Base-by-base conservation (phyloP, 2,888 invertebrate genomes). In the Lottia scabra region DNA sequence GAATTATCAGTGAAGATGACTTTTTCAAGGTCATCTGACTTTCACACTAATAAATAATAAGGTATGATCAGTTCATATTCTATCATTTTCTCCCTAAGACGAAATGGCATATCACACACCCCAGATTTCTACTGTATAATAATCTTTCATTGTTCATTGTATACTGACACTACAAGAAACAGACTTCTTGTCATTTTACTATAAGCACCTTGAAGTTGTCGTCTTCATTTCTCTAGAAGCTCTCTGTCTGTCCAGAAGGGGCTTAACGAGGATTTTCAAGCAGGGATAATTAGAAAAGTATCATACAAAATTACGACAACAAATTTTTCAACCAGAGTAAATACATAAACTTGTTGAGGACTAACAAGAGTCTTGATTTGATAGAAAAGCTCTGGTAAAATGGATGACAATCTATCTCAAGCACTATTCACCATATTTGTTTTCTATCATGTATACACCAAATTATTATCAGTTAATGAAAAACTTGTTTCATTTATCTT, bases 171-270 rank as follows among this genome's bases (percentile, higher is more conserved):
- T 38, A 38, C 38, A 23, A 23, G 56, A 56, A 10, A 56, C 56
- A 56, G 56, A 56, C 19, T 56, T 19, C 56, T 56, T 56, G 56
- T 56, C 56, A 56, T 56, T 56, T 56, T 19, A 23, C 56, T 19
- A 56, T 56, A 56, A 56, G 56, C 56, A 56, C 56, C 56, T 56
- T 56, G 56, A 56, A 56, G 56, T 56, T 16, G 56, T 56, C 19
- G 19, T 23, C 56, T 56, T 23, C 56, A 56, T 56, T 56, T 56
- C 56, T 56, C 56, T 56, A 56, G 56, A 56, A 56, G 56, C 56
- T 56, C 56, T 56, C 56, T 10, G 19, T 56, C 56, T 19, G 23
- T 23, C 19, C 23, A 56, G 23, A 56, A 23, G 56, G 23, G 56
- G 23, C 23, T 56, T 23, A 19, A 56, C 56, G 23, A 56, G 56